Conservation (phyloP, 1,140 invertebrate species). For the Drosophila arizonae region DNA sequence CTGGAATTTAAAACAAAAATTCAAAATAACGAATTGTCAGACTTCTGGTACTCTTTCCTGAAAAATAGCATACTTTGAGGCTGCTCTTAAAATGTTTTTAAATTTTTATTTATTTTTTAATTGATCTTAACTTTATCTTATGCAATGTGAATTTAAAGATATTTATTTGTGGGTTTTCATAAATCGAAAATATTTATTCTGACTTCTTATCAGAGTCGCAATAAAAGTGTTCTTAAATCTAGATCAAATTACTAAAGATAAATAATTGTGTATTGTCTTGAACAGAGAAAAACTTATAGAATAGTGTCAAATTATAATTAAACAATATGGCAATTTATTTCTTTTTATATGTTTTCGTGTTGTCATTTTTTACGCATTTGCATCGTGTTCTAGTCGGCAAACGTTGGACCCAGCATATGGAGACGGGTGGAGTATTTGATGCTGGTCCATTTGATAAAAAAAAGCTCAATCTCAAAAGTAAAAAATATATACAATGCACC, state of each 20-base stretch:
- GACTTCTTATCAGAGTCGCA: slow-evolving; percentile 62
- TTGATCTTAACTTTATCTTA: too few relatives aligned
- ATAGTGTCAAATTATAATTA: slow-evolving; percentile 50
- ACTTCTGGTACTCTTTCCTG: too few relatives aligned
- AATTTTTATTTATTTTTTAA: too few relatives aligned
- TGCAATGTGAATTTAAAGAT: neutral
- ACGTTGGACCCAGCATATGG: slow-evolving; percentile 48
- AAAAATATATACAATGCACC: slow-evolving; percentile 67
- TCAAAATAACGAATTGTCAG: too few relatives aligned
- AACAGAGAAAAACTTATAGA: slow-evolving; percentile 47
- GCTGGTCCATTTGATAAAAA: slow-evolving; percentile 16
- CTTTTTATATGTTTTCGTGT: slow-evolving; percentile 22
- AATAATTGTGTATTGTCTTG: slow-evolving; percentile 54
- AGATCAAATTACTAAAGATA: slow-evolving; percentile 54
- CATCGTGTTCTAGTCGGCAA: slow-evolving; percentile 15
- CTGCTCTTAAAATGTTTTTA: neutral
- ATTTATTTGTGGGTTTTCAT: neutral
- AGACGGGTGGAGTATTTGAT: slow-evolving; percentile 32
- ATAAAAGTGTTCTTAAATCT: slow-evolving; percentile 57
- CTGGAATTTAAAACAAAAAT: too few relatives aligned
- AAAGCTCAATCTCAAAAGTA: slow-evolving; percentile 32
- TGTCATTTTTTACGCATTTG: slow-evolving; percentile 34
- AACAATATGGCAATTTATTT: slow-evolving; percentile 69
- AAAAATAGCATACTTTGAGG: slow-evolving; percentile 21
- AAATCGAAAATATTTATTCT: slow-evolving; percentile 70